Evolutionary conservation across 1,140 invertebrate genomes (phyloP).

Genomic region (Sitodiplosis mosellana): DNA sequence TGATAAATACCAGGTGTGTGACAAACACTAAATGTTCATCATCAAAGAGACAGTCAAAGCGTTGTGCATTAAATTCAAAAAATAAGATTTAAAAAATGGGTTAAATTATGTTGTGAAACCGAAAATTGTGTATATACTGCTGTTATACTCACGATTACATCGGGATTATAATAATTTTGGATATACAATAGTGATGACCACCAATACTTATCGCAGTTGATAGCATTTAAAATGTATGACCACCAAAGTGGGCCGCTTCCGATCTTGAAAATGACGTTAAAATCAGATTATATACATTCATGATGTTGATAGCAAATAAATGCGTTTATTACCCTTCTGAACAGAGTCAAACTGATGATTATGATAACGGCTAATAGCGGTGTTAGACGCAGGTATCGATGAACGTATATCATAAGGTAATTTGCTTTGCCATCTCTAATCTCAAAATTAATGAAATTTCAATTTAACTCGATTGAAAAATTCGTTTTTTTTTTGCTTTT

Average conservation of each 20-base stretch:
- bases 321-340: no score
- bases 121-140: no score
- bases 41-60: slow-evolving; percentile 2
- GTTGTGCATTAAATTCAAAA: no score
- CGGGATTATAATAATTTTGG: slow-evolving; percentile 18
- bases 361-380: slow-evolving; percentile 16
- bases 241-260: slow-evolving; percentile 17
- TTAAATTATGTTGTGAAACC: no score
- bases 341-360: slow-evolving; percentile 6
- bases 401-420: slow-evolving; percentile 19
- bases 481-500: no score
- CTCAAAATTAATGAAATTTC: not conserved
- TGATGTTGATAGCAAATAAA: no score
- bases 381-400: slow-evolving; percentile 17
- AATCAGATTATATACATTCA: slow-evolving; percentile 4
- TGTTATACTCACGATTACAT: slow-evolving; percentile 15
- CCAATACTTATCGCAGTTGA: slow-evolving; percentile 16
- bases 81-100: no score
- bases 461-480: not conserved
- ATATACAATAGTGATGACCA: slow-evolving; percentile 21
- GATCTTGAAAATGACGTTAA: slow-evolving; percentile 12
- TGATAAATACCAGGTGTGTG: slow-evolving; percentile 76
- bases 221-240: slow-evolving; percentile 8
- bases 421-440: slow-evolving; percentile 9
- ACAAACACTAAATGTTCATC: slow-evolving; percentile 51